Conservation (phyloP, 2,113 vertebrate species). For the Tupaia chinensis region DNA sequence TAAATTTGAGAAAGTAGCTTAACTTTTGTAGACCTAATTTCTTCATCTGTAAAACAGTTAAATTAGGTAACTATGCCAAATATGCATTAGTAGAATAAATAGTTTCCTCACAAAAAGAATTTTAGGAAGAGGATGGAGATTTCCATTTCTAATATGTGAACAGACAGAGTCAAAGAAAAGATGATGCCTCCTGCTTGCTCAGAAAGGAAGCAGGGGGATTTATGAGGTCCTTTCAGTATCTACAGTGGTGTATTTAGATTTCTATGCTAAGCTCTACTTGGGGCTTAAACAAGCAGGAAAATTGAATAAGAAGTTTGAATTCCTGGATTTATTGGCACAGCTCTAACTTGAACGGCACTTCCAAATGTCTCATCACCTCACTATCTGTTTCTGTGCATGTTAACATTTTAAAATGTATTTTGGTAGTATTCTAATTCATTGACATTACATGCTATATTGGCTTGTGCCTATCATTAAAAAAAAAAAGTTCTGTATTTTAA, state of each 20-base stretch:
- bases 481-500: slow-evolving; percentile 81
- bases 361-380: slow-evolving; percentile 86
- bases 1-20: slow-evolving; percentile 44
- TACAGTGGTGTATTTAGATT: slow-evolving; percentile 25
- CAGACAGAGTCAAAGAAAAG: slow-evolving; percentile 42
- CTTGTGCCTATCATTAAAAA: slow-evolving; percentile 77
- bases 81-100: background rate
- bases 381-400: slow-evolving; percentile 87
- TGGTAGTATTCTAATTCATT: slow-evolving; percentile 87
- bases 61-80: background rate
- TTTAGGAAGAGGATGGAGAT: background rate
- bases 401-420: slow-evolving; percentile 88
- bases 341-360: slow-evolving; percentile 90
- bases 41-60: slow-evolving; percentile 1
- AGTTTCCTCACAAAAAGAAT: slow-evolving; percentile 39
- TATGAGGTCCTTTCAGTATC: background rate
- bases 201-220: background rate
- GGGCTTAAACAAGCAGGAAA: slow-evolving; percentile 48
- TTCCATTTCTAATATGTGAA: slow-evolving; percentile 12
- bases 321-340: slow-evolving; percentile 90
- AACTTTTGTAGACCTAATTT: slow-evolving; percentile 6
- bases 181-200: background rate
- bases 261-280: slow-evolving; percentile 41
- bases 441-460: slow-evolving; percentile 84
- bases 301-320: slow-evolving; percentile 72